Evolutionary conservation across 2,113 vertebrate genomes (phyloP).

Genomic region (Axis porcinus): DNA sequence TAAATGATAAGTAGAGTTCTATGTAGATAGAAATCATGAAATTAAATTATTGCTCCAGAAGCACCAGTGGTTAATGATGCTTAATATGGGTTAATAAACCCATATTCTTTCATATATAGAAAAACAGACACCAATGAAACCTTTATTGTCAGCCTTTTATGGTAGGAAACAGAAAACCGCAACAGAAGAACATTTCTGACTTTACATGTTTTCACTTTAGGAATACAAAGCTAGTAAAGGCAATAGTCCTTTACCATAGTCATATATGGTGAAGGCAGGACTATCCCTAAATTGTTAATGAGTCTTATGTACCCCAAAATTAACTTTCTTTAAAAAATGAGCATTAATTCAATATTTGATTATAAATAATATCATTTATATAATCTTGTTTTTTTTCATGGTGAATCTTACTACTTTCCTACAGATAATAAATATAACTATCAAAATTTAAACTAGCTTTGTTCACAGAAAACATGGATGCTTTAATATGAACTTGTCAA

Average conservation of each 20-base stretch:
- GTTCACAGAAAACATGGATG: not conserved
- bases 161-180: not conserved
- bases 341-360: not conserved
- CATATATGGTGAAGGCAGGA: not conserved
- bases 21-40: not conserved
- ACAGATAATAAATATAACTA: not conserved
- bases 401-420: not conserved
- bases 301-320: not conserved
- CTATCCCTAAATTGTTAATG: not conserved
- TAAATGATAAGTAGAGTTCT: not conserved
- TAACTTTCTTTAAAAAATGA: not conserved
- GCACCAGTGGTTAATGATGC: not conserved
- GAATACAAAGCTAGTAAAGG: not conserved
- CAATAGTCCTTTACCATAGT: not conserved
- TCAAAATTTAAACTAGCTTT: not conserved
- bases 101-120: not conserved
- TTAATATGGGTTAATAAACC: not conserved
- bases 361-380: not conserved
- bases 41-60: not conserved
- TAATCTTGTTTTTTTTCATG: not conserved
- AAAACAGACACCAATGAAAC: not conserved
- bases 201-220: not conserved
- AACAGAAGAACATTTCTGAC: not conserved
- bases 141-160: not conserved
- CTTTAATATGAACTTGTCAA: not conserved